A percentile compares a stretch with the other conserved stretches of the same genome.
phyloP scores from a whole-genome alignment of 2,797 vertebrate species.

The Protonibea diacanthus region DNA sequence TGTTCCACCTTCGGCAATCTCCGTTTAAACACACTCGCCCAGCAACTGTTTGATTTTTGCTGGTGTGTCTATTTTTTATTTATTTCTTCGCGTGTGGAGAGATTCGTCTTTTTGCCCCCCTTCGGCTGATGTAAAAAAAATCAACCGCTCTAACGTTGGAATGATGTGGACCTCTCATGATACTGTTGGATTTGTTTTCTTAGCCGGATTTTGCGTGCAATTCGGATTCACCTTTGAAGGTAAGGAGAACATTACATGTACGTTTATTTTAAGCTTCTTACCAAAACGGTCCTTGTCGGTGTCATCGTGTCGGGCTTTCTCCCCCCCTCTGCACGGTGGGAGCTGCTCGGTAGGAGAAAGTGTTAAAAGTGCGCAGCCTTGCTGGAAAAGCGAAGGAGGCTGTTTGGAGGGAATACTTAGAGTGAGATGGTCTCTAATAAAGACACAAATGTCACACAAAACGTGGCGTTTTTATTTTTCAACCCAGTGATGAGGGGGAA shows the following conservation, averaged over 20 bases:
- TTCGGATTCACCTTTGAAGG: slow-evolving; percentile 86
- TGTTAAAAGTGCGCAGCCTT: slow-evolving; percentile 73
- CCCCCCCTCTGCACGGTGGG: slow-evolving; percentile 21
- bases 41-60: slow-evolving; percentile 75
- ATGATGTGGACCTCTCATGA: slow-evolving; percentile 88
- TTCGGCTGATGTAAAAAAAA: slow-evolving; percentile 75
- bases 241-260: slow-evolving; percentile 59
- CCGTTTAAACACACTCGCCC: slow-evolving; percentile 57
- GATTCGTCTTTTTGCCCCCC: slow-evolving; percentile 39
- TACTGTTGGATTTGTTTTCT: slow-evolving; percentile 86
- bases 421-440: neutral
- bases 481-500: neutral
- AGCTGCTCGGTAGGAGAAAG: slow-evolving; percentile 52
- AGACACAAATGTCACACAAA: neutral
- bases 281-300: neutral
- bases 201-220: slow-evolving; percentile 84
- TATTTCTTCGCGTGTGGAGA: slow-evolving; percentile 51
- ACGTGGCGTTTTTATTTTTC: slow-evolving; percentile 8
- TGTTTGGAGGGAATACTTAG: neutral
- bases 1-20: slow-evolving; percentile 72
- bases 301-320: slow-evolving; percentile 28
- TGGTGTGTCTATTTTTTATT: slow-evolving; percentile 51
- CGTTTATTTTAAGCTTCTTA: neutral
- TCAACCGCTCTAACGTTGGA: slow-evolving; percentile 61
- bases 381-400: slow-evolving; percentile 11